A percentile compares a stretch with the other conserved stretches of the same genome.
phyloP scores from a whole-genome alignment of 2,113 vertebrate genomes.

The Uria lomvia region DNA sequence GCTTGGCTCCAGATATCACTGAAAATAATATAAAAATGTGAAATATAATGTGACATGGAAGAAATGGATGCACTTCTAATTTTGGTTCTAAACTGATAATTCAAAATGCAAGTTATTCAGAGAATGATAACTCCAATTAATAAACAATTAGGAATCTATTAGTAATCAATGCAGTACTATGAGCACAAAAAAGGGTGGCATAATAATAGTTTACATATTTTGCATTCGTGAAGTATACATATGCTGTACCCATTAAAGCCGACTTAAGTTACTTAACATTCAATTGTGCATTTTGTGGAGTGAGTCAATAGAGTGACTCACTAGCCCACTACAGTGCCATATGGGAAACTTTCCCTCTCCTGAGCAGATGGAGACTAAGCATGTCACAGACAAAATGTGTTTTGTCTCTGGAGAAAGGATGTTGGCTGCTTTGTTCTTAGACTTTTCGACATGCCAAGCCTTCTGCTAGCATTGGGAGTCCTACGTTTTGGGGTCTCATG shows the following conservation, averaged over 20 bases:
- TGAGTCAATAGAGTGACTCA: slow-evolving; percentile 44
- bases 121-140: slow-evolving; percentile 12
- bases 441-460: slow-evolving; percentile 45
- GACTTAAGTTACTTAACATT: slow-evolving; percentile 65
- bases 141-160: background rate
- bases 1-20: background rate
- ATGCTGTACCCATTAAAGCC: slow-evolving; percentile 57
- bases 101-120: slow-evolving; percentile 11
- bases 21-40: slow-evolving; percentile 12
- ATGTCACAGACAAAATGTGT: slow-evolving; percentile 72
- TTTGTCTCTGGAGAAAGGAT: slow-evolving; percentile 71
- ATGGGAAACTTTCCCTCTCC: slow-evolving; percentile 65
- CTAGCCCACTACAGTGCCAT: slow-evolving; percentile 55
- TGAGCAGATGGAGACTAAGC: slow-evolving; percentile 73
- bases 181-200: slow-evolving; percentile 16
- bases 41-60: slow-evolving; percentile 21
- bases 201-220: slow-evolving; percentile 53
- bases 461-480: slow-evolving; percentile 49
- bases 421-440: slow-evolving; percentile 70
- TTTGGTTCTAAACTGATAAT: slow-evolving; percentile 47
- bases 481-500: slow-evolving; percentile 7
- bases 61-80: slow-evolving; percentile 27
- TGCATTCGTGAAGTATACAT: slow-evolving; percentile 41
- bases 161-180: background rate
- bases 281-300: slow-evolving; percentile 56